phyloP scores from a whole-genome alignment of 2,888 invertebrate genomes.

The Cancer borealis region DNA sequence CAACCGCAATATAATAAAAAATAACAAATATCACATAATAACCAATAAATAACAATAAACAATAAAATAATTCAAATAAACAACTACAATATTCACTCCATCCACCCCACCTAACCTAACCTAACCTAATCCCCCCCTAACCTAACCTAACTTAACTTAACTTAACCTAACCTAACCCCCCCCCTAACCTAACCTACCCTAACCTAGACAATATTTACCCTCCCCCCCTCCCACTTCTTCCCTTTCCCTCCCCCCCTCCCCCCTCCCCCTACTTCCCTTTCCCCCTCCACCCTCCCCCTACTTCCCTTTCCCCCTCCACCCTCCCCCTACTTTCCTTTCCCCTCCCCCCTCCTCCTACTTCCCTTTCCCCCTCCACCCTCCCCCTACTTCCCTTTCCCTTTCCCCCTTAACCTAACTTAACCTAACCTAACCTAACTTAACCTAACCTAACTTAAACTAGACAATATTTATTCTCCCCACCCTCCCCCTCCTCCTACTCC shows the following conservation, averaged over 20 bases:
- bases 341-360: background rate
- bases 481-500: too few species aligned
- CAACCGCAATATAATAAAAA: too few species aligned
- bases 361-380: too few species aligned
- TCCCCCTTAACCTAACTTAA: background rate
- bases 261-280: background rate
- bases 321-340: background rate
- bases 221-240: background rate
- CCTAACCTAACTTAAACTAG: background rate
- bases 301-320: background rate
- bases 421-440: conserved; percentile 15
- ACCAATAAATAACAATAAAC: too few species aligned
- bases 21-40: too few species aligned
- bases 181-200: background rate
- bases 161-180: background rate
- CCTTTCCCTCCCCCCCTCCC: background rate
- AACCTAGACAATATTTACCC: background rate
- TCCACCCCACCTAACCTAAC: background rate
- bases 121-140: too few species aligned
- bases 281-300: too few species aligned
- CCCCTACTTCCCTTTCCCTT: background rate
- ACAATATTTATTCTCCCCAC: background rate
- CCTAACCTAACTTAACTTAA: too few species aligned
- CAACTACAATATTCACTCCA: background rate
- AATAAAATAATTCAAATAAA: too few species aligned